These are phyloP conservation scores for Chloebia gouldiae DNA, from an alignment of 2,113 vertebrate species.

Conservation along the genomic window DNA sequence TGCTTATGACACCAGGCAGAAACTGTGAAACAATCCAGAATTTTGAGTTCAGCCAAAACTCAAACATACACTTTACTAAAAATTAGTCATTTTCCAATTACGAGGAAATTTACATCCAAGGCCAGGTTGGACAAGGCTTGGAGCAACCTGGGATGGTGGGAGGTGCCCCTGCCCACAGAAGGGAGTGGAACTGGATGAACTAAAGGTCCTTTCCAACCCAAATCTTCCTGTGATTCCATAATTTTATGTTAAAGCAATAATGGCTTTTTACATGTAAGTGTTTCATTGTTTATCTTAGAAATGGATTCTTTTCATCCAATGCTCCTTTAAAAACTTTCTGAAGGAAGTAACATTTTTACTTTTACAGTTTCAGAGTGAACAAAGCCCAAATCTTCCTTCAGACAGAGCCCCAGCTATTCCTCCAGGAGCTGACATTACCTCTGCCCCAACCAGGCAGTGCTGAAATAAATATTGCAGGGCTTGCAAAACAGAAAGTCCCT, in stretches of 20 bases:
- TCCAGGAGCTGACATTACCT: not conserved
- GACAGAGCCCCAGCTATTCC: not conserved
- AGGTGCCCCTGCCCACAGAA: not conserved
- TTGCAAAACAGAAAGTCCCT: constrained; percentile 39
- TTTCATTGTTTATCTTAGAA: not conserved
- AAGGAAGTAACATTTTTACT: not conserved
- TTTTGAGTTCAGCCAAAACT: not conserved
- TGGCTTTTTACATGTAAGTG: not conserved
- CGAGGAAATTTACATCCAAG: not conserved
- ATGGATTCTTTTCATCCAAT: not conserved
- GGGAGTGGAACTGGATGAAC: rapidly evolving
- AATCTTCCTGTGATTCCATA: not conserved
- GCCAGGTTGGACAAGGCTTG: rapidly evolving
- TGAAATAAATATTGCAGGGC: not conserved
- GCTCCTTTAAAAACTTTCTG: not conserved
- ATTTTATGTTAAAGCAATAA: not conserved
- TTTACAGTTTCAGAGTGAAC: not conserved
- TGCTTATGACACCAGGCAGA: not conserved
- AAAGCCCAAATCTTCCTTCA: not conserved
- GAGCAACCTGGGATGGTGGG: not conserved
- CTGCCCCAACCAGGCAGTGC: not conserved
- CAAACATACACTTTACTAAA: not conserved
- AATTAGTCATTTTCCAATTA: not conserved
- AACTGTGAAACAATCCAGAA: not conserved
- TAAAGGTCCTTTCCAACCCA: not conserved